Conservation (phyloP, 2,888 invertebrate species). For the Carpatolechia fugitivella region DNA sequence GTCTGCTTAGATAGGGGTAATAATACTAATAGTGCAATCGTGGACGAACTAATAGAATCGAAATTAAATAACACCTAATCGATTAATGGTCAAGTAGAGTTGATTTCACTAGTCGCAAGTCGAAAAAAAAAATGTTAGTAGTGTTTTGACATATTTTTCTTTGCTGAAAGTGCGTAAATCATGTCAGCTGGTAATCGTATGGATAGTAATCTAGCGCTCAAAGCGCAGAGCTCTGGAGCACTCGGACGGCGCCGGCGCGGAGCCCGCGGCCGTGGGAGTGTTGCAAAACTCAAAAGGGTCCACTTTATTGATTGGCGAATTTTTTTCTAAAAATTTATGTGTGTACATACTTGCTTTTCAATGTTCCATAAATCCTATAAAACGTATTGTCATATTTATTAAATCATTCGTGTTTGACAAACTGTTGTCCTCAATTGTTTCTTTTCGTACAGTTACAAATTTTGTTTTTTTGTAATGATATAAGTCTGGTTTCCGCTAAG, state of each 20-base stretch:
- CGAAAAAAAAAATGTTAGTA: conserved; percentile 77
- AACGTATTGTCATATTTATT: too few relatives aligned
- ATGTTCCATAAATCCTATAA: too few relatives aligned
- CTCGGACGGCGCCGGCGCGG: conserved; percentile 46
- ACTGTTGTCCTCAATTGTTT: too few relatives aligned
- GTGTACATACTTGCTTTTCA: too few relatives aligned
- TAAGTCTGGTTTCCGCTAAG: too few relatives aligned
- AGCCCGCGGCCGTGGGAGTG: conserved; percentile 54
- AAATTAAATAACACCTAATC: conserved; percentile 60
- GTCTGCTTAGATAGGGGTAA: conserved; percentile 63
- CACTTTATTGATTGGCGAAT: conserved; percentile 2
- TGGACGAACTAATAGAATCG: conserved; percentile 70
- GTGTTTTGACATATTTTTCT: conserved; percentile 81
- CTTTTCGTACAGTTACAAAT: too few relatives aligned
- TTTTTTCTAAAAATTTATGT: too few relatives aligned
- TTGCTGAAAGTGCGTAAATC: conserved; percentile 81
- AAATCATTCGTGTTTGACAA: too few relatives aligned
- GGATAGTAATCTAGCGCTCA: conserved; percentile 44
- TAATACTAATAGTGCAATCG: conserved; percentile 72
- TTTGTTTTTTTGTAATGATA: too few relatives aligned
- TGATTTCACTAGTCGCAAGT: conserved; percentile 80
- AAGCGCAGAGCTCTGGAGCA: conserved; percentile 67
- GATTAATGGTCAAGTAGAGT: conserved; percentile 79
- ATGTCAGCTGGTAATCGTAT: conserved; percentile 76
- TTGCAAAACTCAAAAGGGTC: conserved; percentile 49